These are phyloP conservation scores for Peucedramus taeniatus DNA, from an alignment of 2,113 vertebrate species.

Conservation along the genomic window DNA sequence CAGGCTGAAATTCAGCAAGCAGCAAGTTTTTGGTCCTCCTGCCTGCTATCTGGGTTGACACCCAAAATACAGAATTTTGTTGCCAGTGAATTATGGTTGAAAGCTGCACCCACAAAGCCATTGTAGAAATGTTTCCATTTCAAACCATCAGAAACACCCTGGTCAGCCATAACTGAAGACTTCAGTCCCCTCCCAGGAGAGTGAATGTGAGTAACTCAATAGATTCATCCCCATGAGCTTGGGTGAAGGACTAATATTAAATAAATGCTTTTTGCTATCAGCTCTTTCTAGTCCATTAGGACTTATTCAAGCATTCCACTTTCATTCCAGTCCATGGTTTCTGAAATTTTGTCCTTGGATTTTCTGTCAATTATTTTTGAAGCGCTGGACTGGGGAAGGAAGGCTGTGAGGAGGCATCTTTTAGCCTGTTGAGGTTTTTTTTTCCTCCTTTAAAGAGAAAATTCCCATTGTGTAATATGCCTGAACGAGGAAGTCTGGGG, in stretches of 20 bases:
- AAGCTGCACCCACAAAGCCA: not conserved
- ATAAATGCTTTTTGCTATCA: not conserved
- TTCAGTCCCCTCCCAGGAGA: not conserved
- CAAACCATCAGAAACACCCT: not conserved
- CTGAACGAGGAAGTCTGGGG: not conserved
- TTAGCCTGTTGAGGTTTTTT: not conserved
- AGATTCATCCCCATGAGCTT: not conserved
- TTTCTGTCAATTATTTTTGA: not conserved
- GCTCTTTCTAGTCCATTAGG: not conserved
- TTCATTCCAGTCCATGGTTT: not conserved
- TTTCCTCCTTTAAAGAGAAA: not conserved
- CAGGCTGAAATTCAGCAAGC: not conserved
- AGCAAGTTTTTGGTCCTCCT: rapidly evolving
- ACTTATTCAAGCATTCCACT: not conserved
- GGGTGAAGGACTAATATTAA: not conserved
- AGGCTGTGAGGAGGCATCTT: not conserved
- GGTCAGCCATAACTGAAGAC: not conserved
- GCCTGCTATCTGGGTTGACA: not conserved
- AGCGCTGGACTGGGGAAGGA: not conserved
- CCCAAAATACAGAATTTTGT: not conserved
- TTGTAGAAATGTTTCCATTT: not conserved
- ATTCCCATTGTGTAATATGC: not conserved
- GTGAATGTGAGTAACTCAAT: not conserved
- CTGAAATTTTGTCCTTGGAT: not conserved
- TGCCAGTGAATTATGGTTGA: not conserved